These are phyloP conservation scores for Kryptolebias marmoratus DNA, from an alignment of 2,113 vertebrate species.

Conservation along the genomic window DNA sequence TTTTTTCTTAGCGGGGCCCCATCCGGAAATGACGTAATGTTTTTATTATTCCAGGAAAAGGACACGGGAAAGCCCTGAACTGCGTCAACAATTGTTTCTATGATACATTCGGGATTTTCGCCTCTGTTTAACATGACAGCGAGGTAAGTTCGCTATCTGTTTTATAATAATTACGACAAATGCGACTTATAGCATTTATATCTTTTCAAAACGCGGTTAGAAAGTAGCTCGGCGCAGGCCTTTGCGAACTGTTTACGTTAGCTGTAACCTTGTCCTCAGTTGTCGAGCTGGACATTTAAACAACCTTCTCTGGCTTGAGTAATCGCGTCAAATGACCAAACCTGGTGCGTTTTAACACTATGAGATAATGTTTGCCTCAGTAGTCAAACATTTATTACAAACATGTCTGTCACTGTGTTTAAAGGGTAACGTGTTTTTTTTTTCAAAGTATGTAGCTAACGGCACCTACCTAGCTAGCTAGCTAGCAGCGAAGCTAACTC, in stretches of 20 bases:
- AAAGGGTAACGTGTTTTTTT: neutral
- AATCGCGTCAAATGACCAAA: neutral
- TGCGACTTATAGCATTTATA: neutral
- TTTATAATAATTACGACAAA: neutral
- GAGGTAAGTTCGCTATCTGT: slow-evolving; percentile 60
- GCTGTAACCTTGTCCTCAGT: slow-evolving; percentile 64
- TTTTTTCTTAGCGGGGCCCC: neutral
- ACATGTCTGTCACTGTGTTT: neutral
- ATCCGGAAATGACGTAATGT: slow-evolving; percentile 72
- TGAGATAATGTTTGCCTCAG: neutral
- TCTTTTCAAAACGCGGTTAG: slow-evolving; percentile 28
- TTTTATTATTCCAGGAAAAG: slow-evolving; percentile 81
- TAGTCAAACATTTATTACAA: neutral
- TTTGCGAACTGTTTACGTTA: slow-evolving; percentile 51
- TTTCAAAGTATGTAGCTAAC: slow-evolving; percentile 8
- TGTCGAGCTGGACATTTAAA: slow-evolving; percentile 11
- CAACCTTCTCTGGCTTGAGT: slow-evolving; percentile 10
- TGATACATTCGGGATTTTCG: slow-evolving; percentile 45
- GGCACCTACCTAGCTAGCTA: slow-evolving; percentile 25
- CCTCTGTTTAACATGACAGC: slow-evolving; percentile 54
- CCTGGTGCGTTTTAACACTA: fast-evolving
- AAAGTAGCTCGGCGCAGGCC: slow-evolving; percentile 9
- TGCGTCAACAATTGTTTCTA: slow-evolving; percentile 80
- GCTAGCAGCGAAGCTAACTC: slow-evolving; percentile 28
- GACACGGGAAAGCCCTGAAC: slow-evolving; percentile 72